These are phyloP conservation scores for Chaenocephalus aceratus DNA, from an alignment of 2,113 vertebrate genomes.

Conservation along the genomic window DNA sequence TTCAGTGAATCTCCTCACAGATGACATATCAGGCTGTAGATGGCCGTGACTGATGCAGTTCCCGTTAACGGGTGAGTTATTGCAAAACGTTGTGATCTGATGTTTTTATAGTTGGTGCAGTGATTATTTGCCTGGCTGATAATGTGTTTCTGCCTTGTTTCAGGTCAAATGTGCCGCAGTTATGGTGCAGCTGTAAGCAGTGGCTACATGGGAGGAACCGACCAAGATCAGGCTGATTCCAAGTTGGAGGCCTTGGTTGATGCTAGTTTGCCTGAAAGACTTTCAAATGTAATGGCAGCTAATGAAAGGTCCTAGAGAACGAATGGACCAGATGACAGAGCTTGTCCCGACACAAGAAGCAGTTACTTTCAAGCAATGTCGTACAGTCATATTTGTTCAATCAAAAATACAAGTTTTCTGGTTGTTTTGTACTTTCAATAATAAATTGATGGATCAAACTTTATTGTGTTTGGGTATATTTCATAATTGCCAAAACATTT, in stretches of 20 bases:
- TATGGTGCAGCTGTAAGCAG: constrained; percentile 8
- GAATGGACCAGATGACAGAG: background rate
- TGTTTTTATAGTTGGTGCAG: background rate
- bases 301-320: background rate
- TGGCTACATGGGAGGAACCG: background rate
- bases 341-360: no score
- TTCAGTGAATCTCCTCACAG: constrained; percentile 25
- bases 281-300: background rate
- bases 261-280: background rate
- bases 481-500: no score
- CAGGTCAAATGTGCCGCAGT: constrained; percentile 28
- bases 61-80: constrained; percentile 21
- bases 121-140: background rate
- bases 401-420: no score
- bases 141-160: background rate
- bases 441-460: no score
- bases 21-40: constrained; percentile 3
- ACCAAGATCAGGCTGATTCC: background rate
- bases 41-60: background rate
- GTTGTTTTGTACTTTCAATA: no score
- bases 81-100: accelerated
- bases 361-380: no score
- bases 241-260: background rate
- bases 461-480: no score
- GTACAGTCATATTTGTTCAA: no score